Percentiles rank a stretch among this genome's conserved stretches.
Conservation (phyloP, 1,140 invertebrate species). For the Euwallacea fornicatus region DNA sequence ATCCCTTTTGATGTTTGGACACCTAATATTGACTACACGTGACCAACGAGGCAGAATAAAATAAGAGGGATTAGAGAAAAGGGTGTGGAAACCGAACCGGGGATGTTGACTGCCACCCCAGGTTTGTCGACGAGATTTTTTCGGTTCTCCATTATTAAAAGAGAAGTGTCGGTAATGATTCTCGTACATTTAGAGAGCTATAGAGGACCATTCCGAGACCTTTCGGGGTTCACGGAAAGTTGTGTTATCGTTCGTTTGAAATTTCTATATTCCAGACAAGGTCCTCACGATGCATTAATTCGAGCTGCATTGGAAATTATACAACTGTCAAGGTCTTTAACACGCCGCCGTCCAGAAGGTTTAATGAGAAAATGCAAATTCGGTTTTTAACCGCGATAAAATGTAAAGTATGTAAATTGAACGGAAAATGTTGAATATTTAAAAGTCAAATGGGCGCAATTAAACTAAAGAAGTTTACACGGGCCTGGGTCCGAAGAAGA, state of each 20-base stretch:
- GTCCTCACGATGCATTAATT: not conserved
- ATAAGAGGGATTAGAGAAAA: conserved; percentile 5
- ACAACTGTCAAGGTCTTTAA: too few relatives aligned
- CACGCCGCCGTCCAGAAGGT: too few relatives aligned
- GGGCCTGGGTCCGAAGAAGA: not conserved
- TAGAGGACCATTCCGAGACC: too few relatives aligned
- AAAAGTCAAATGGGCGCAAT: not conserved
- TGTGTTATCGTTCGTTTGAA: too few relatives aligned
- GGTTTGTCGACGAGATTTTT: too few relatives aligned
- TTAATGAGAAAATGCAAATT: not conserved
- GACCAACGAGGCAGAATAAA: conserved; percentile 22
- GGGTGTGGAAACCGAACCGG: conserved; percentile 8
- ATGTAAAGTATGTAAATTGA: not conserved
- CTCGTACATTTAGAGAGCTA: too few relatives aligned
- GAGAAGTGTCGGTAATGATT: too few relatives aligned
- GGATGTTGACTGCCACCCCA: conserved; percentile 3
- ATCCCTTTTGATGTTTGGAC: not conserved
- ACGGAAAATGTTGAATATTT: not conserved
- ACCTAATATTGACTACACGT: conserved; percentile 8
- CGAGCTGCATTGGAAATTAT: conserved; percentile 5
- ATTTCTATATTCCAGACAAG: not conserved
- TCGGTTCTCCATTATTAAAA: too few relatives aligned
- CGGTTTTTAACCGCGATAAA: not conserved
- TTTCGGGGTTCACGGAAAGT: too few relatives aligned
- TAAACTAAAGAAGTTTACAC: not conserved